Evolutionary conservation across 1,140 invertebrate species (phyloP), one percentile per base, ranked within the genome.

Genomic region (Drosophila athabasca): DNA sequence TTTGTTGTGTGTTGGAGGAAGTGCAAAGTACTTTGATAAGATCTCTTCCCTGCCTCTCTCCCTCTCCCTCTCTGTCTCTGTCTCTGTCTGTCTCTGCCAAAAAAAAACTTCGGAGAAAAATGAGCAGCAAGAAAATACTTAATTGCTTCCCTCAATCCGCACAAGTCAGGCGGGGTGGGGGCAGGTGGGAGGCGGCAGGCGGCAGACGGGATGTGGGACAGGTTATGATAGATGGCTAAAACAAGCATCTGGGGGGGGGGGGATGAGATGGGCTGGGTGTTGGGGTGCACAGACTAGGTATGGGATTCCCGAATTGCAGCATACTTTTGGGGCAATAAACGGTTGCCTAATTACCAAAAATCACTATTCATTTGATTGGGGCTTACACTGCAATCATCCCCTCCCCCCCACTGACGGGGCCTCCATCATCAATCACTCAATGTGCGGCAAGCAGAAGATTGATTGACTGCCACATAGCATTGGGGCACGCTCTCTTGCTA

Each of bases 1-100:
- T 39, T 13, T 39, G 35, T 39, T 13, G 60, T 74, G 71, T 66
- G 71, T 75, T 75, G 71, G 71, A 75, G 71, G 71, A 75, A 76
- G 71, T 76, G 73, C 73, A 76, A 76, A 76, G 73, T 76, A 55
- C 54, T 24, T 24, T 76, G 73, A 75, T 75, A 75, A 75, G 53
- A 75, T 75, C 71, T 75, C 48, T 13, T 4, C 3, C 5, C 24
- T 26, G 4, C 5, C 24, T 5, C 17, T 19, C 17, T 0, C 17
- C 17, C 17, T 19, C 17, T 19, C 17, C 17, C 17, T 19, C 17
- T 19, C 17, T 19, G 17, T 19, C 17, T 19, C 17, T 19, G 17
- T 19, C 17, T 19, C 0, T 74, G 70, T 74, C 48, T 13, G 11
- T 2, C 35, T 13, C 31, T 9, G 69, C 69, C 70, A 58, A 74